Percentiles rank a stretch among this genome's conserved stretches.
Conservation (phyloP, 2,888 invertebrate genomes). For the Tenthredo mesomela region DNA sequence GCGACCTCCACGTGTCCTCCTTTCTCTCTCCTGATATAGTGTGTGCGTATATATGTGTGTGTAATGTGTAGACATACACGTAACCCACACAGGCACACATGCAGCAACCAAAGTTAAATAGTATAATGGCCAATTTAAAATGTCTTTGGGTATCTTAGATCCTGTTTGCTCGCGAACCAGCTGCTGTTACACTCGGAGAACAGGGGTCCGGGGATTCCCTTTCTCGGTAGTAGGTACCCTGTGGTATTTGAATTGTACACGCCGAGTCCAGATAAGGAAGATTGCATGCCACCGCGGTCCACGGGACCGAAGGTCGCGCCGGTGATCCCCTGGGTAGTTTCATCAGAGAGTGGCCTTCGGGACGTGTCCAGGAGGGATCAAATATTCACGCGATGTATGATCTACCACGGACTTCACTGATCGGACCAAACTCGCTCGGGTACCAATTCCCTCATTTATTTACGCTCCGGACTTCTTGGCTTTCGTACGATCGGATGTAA, state of each 20-base stretch:
- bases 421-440: conserved; percentile 8
- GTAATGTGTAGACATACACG: not conserved
- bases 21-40: conserved; percentile 1
- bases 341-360: conserved; percentile 49
- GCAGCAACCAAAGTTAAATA: conserved; percentile 77
- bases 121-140: conserved; percentile 78
- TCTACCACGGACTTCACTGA: conserved; percentile 24
- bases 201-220: conserved; percentile 7
- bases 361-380: conserved; percentile 45
- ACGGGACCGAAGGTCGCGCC: conserved; percentile 10
- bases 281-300: not conserved
- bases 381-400: conserved; percentile 46
- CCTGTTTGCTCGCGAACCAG: conserved; percentile 68
- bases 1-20: conserved; percentile 42
- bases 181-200: conserved; percentile 31
- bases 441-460: conserved; percentile 41
- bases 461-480: not conserved
- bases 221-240: not conserved
- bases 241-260: conserved; percentile 36
- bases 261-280: conserved; percentile 38
- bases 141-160: conserved; percentile 75
- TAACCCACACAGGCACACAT: not conserved
- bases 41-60: conserved; percentile 24
- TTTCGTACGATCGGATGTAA: not conserved
- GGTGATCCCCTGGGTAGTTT: conserved; percentile 40